Base-by-base conservation (phyloP, 2,888 invertebrate genomes). In the Bombyx huttoni region DNA sequence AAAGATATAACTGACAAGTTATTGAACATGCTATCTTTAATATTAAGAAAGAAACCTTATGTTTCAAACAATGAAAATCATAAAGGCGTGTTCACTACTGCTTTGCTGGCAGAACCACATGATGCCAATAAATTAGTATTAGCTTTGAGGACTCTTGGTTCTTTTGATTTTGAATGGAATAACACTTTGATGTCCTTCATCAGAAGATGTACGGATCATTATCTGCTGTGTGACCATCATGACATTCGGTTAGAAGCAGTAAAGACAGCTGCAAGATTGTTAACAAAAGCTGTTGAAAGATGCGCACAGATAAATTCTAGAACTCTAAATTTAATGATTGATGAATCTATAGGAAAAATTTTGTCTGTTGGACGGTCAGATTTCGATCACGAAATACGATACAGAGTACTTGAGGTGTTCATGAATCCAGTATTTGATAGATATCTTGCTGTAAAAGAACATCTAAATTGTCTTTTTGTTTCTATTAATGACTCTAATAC, bases 401-500 rank as follows among this genome's bases (percentile, higher is more conserved):
- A 95, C 65, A 94, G 96, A 80, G 99, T 99, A 0, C 86, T 99
- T 24, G 94, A 95, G 57, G 97, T 97, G 6, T 90, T 99, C 52
- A 96, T 97, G 67, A 94, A 95, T 65, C 94, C 85, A 2, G 64
- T 95, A 1, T 99, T 99, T 75, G 98, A 99, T 73, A 93, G 93
- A 54, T 97, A 98, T 78, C 83, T 99, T 53, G 98, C 99, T 0
- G 97, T 98, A 70, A 96, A 98, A 0, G 98, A 99, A 77, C 98
- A 97, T 65, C 82, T 99, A 0, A 95, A 95, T 60, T 95, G 96
- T 0, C 89, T 99, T 0, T 97, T 98, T 77, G 94, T 98, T 33
- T 96, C 97, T 0, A 91, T 99, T 64, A 97, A 99, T 78, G 99
- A 99, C 77, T 99, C 99, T 72, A 94, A 96, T 57, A 96, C 96